A percentile compares a stretch with the other conserved stretches of the same genome.
Conservation (phyloP, 1,140 invertebrate species). For the Asbolus verrucosus region DNA sequence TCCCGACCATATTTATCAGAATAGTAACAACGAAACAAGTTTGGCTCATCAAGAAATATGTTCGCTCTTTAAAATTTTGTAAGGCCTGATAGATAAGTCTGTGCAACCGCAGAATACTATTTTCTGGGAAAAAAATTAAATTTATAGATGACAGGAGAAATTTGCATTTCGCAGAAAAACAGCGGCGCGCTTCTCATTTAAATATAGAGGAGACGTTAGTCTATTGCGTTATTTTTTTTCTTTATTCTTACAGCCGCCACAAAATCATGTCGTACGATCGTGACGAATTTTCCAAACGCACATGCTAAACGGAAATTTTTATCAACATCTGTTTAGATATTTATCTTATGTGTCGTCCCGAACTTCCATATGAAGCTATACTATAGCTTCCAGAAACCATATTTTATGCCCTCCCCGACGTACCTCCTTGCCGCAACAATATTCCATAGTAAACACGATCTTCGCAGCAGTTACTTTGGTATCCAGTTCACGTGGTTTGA, state of each 20-base stretch:
- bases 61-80: constrained; percentile 20
- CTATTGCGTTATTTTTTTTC: constrained; percentile 2
- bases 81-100: too few species aligned
- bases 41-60: constrained; percentile 1
- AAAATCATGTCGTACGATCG: constrained; percentile 12
- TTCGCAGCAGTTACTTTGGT: background rate
- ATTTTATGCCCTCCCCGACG: background rate
- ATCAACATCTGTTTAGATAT: constrained; percentile 39
- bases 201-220: background rate
- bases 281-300: constrained; percentile 15
- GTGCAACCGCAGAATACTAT: constrained; percentile 9
- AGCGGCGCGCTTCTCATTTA: constrained; percentile 5
- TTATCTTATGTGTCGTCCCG: constrained; percentile 20
- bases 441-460: constrained; percentile 4
- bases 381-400: constrained; percentile 14
- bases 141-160: constrained; percentile 32
- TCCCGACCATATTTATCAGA: constrained; percentile 15
- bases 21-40: constrained; percentile 1
- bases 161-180: constrained; percentile 28
- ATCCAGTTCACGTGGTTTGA: too few species aligned
- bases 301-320: constrained; percentile 29
- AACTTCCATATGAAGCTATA: background rate
- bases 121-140: constrained; percentile 31
- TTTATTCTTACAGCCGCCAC: background rate
- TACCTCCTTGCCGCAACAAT: constrained; percentile 20